Conservation (phyloP, 1,140 invertebrate genomes). For the Pentalonia nigronervosa region DNA sequence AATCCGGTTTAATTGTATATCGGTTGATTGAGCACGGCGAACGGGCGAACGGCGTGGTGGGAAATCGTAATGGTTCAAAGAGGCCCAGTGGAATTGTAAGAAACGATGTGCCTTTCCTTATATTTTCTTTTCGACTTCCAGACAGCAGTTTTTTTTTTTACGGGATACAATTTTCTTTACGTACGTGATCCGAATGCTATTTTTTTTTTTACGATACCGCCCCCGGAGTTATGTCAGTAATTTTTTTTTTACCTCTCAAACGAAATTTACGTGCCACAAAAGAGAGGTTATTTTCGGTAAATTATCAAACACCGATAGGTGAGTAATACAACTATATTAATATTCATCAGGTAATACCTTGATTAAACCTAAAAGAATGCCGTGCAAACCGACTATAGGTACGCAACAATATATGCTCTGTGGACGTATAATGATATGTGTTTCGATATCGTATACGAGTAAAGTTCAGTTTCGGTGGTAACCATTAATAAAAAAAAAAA, state of each 20-base stretch:
- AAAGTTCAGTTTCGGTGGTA: not conserved
- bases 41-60: not conserved
- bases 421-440: not conserved
- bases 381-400: not conserved
- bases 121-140: slow-evolving; percentile 52
- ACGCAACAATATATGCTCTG: not conserved
- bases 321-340: not conserved
- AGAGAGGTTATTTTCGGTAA: slow-evolving; percentile 3
- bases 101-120: slow-evolving; percentile 46
- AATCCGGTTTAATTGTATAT: slow-evolving; percentile 57
- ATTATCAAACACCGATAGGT: not conserved
- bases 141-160: slow-evolving; percentile 42
- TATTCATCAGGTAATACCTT: not conserved
- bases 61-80: slow-evolving; percentile 57
- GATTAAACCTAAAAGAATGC: not conserved
- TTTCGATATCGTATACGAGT: too few relatives aligned
- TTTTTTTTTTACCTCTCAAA: slow-evolving; percentile 4
- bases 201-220: slow-evolving; percentile 35
- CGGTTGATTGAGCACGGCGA: slow-evolving; percentile 45
- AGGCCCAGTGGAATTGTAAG: slow-evolving; percentile 52
- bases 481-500: not conserved
- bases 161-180: slow-evolving; percentile 52
- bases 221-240: not conserved
- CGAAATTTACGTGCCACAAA: slow-evolving; percentile 37
- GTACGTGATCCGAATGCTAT: slow-evolving; percentile 50